Evolutionary conservation across 2,797 vertebrate genomes (phyloP), one percentile per base, ranked within the genome.

Genomic region (Clarias laeviceps): DNA sequence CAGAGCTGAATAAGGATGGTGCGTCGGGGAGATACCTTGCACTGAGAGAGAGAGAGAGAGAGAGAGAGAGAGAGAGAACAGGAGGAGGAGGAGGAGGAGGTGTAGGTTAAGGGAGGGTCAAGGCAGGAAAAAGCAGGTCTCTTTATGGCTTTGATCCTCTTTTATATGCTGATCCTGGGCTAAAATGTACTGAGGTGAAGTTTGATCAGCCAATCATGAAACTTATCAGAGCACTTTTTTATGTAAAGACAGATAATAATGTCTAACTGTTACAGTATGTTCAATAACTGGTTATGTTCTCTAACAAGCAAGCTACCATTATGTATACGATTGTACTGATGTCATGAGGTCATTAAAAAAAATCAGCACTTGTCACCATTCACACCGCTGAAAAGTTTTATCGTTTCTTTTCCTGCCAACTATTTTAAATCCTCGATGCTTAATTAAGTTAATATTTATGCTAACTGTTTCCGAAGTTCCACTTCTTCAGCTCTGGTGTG

Each of bases 1-100:
- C 96, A 95, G 97, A 96, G 96, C 96, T 97, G 97, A 98, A 97
- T 97, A 97, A 97, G 96, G 97, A 98, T 96, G 95, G 94, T 95
- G 96, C 95, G 94, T 94, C 85, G 92, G 96, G 95, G 96, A 97
- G 96, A 97, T 93, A 91, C 95, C 93, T 59, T 86, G 90, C 37
- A 85, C 93, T 90, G 93, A 87, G 37, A 72, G 34, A 73, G 50
- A n/a, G 45, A 82, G 79, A 79, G 37, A 69, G 54, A 65, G 20
- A 69, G 74, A 65, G 34, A 64, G 78, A 64, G 68, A 81, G 37
- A 54, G 70, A 65, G 72, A 76, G 86, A 81, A 70, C 56, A 91
- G 87, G 37, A 73, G 74, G 59, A 82, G 32, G 14, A 0, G 54
- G 59, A 18, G 54, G 82, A 40, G 29, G 72, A 9, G 37, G 70